Percentiles rank a stretch among this genome's conserved stretches.
Evolutionary conservation across 1,140 invertebrate species (phyloP).

Genomic region (Drosophila varians): DNA sequence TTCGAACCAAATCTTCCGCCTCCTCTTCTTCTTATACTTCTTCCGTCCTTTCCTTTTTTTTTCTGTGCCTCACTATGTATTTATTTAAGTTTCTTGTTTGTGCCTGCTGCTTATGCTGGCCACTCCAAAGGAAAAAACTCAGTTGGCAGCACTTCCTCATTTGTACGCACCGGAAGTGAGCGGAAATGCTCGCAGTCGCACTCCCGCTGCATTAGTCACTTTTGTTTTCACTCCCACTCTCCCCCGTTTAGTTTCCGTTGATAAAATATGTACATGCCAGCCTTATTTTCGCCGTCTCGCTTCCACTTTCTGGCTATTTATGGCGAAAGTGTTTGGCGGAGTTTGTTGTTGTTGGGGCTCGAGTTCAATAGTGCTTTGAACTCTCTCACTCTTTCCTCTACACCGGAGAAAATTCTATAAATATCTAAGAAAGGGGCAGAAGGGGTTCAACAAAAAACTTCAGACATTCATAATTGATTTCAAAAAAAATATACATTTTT

Average conservation of each 20-base stretch:
- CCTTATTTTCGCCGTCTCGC: slow-evolving; percentile 16
- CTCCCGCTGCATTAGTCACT: slow-evolving; percentile 65
- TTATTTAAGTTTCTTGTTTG: neutral
- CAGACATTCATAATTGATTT: too few species aligned
- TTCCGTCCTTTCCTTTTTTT: slow-evolving; percentile 3
- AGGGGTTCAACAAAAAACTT: too few species aligned
- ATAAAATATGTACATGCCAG: slow-evolving; percentile 24
- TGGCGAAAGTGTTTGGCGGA: slow-evolving; percentile 74
- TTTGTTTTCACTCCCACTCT: slow-evolving; percentile 65
- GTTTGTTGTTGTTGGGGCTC: slow-evolving; percentile 35
- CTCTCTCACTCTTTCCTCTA: slow-evolving; percentile 5
- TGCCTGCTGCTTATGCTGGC: slow-evolving; percentile 14
- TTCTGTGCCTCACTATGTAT: too few species aligned
- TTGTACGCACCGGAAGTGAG: slow-evolving; percentile 77
- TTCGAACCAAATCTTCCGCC: slow-evolving; percentile 9
- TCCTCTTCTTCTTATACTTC: slow-evolving; percentile 13
- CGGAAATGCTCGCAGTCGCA: slow-evolving; percentile 61
- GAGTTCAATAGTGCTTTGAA: slow-evolving; percentile 81
- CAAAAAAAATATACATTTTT: neutral
- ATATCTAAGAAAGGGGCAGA: too few species aligned
- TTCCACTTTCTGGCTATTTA: slow-evolving; percentile 64
- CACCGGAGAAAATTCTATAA: neutral
- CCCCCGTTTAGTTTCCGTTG: slow-evolving; percentile 29
- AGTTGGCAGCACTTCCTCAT: slow-evolving; percentile 68
- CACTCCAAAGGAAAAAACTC: slow-evolving; percentile 53